These are phyloP conservation scores for Pogonophryne albipinna DNA, from an alignment of 2,797 vertebrate genomes.

Conservation along the genomic window DNA sequence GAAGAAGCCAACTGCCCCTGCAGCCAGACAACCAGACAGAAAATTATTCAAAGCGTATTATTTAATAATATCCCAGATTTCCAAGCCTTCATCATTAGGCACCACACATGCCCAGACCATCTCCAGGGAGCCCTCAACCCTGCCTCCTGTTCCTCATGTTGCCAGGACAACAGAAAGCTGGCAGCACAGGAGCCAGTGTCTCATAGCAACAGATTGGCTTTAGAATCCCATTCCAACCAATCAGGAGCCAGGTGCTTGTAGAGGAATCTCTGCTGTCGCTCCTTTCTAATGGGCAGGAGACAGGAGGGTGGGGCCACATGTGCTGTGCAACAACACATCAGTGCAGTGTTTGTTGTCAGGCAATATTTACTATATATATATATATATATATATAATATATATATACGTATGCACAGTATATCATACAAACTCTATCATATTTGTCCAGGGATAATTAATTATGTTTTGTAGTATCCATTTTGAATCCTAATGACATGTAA, in stretches of 20 bases:
- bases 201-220: conserved; percentile 82
- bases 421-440: too few species aligned
- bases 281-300: conserved; percentile 46
- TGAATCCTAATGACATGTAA: too few species aligned
- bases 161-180: conserved; percentile 80
- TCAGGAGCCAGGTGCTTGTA: conserved; percentile 52
- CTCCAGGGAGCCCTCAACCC: conserved; percentile 66
- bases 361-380: background rate
- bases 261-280: conserved; percentile 70
- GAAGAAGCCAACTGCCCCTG: background rate
- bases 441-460: too few species aligned
- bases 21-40: conserved; percentile 26
- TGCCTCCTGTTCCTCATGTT: conserved; percentile 74
- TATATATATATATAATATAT: background rate
- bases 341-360: conserved; percentile 17
- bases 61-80: conserved; percentile 44
- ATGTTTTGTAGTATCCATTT: too few species aligned
- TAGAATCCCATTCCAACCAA: conserved; percentile 64
- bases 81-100: conserved; percentile 50
- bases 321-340: conserved; percentile 62
- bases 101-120: conserved; percentile 58
- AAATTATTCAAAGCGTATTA: conserved; percentile 29
- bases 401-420: background rate
- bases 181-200: conserved; percentile 61
- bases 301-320: conserved; percentile 46